Evolutionary conservation across 2,797 vertebrate genomes (phyloP).

Genomic region (Sebastes minor): DNA sequence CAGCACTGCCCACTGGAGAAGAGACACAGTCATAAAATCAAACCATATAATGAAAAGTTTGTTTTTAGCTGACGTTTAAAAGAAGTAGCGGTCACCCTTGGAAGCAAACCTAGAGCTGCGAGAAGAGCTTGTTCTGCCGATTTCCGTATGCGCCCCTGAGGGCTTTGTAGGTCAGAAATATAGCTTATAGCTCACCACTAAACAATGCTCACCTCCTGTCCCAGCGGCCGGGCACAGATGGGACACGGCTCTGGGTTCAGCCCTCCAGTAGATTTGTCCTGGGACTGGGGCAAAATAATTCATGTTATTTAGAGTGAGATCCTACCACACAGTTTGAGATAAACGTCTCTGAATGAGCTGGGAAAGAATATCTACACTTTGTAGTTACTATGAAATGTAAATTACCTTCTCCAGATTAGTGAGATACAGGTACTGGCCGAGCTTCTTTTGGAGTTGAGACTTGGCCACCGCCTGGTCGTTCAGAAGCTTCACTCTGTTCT

Average conservation of each 20-base stretch:
- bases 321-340: not conserved
- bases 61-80: not conserved
- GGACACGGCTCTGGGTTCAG: constrained; percentile 98
- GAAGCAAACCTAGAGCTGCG: too few species aligned
- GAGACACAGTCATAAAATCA: not conserved
- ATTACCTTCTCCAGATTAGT: constrained; percentile 96
- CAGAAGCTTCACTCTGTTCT: constrained; percentile 96
- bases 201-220: constrained; percentile 88
- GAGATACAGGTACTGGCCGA: constrained; percentile 96
- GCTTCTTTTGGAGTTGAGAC: constrained; percentile 97
- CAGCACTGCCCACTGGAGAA: constrained; percentile 93
- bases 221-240: constrained; percentile 94
- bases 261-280: constrained; percentile 94
- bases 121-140: too few species aligned
- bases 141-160: too few species aligned
- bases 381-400: not conserved
- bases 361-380: not conserved
- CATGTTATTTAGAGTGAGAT: not conserved
- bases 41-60: not conserved
- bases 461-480: constrained; percentile 96
- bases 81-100: too few species aligned
- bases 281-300: constrained; percentile 83
- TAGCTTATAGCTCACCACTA: not conserved
- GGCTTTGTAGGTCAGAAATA: not conserved
- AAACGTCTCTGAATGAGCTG: not conserved